Evolutionary conservation across 2,797 vertebrate species (phyloP), one percentile per base, ranked within the genome.

Genomic region (Peromyscus nudipes): DNA sequence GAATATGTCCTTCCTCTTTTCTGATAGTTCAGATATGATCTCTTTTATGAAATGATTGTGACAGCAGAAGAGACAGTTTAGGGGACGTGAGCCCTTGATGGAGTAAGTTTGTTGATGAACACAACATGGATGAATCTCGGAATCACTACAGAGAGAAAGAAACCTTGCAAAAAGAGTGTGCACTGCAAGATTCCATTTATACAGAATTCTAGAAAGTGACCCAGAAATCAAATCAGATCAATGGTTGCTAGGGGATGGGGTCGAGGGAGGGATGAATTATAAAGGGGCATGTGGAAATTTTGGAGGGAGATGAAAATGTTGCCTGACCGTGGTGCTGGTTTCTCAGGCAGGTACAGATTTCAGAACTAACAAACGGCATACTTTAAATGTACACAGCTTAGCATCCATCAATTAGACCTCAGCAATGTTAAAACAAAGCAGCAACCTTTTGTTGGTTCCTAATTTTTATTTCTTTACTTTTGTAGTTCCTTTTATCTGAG

Each of bases 151-250:
- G 76, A 89, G 65, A 62, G 43, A 91, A 71, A 83, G 19, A 69
- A 83, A 65, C 64, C 85, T 87, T 55, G 69, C 16, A 13, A 80
- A 60, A 75, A 65, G 57, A 46, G 65, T 16, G 27, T 16, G 0
- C 43, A 0, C 71, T 31, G 52, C 43, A 31, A 73, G 86, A 75
- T 69, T 94, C 40, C 57, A 84, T 90, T 92, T 94, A 80, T 94
- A 81, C 64, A 73, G 80, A 62, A 93, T 88, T 95, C 91, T 49
- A 95, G 95, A 92, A 96, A 92, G 79, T 80, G 85, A 95, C 96
- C 95, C 84, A 88, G 64, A 86, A 82, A 82, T 88, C 80, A 88
- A 62, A 92, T 75, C 71, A 88, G 88, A 96, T 82, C 71, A 94
- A 89, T 87, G 83, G 92, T 92, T 94, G 46, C 81, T 84, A 88